Evolutionary conservation across 2,113 vertebrate genomes (phyloP).

Genomic region (Alces alces): DNA sequence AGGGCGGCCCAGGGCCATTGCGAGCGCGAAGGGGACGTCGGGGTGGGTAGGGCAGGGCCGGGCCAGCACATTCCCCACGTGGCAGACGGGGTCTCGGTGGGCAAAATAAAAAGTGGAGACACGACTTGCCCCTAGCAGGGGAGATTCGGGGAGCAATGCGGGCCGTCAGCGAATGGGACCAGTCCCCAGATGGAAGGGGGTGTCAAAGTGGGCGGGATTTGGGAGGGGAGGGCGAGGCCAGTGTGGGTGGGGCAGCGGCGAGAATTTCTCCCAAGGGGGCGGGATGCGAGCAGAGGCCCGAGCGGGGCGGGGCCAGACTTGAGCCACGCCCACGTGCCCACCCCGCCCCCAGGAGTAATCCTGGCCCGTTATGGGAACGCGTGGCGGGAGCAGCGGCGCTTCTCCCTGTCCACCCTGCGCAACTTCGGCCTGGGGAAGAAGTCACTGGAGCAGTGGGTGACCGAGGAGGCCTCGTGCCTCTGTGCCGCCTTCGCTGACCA

Average conservation of each 20-base stretch:
- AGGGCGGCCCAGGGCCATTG: neutral
- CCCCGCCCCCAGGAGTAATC: constrained; percentile 72
- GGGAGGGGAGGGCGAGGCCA: rapidly evolving
- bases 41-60: rapidly evolving
- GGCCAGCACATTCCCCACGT: neutral
- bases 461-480: constrained; percentile 77
- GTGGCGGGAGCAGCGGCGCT: constrained; percentile 85
- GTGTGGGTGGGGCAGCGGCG: rapidly evolving
- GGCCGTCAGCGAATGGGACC: rapidly evolving
- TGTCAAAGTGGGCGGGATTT: neutral
- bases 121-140: neutral
- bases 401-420: constrained; percentile 81
- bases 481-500: constrained; percentile 63
- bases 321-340: rapidly evolving
- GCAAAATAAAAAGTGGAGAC: neutral
- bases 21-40: rapidly evolving
- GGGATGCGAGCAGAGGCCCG: neutral
- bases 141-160: neutral
- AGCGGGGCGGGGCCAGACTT: rapidly evolving
- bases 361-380: constrained; percentile 64
- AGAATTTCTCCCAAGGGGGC: neutral
- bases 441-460: constrained; percentile 84
- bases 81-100: too few species aligned
- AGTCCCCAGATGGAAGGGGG: rapidly evolving
- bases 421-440: constrained; percentile 88